Percentiles rank a stretch among this genome's conserved stretches.
phyloP scores from a whole-genome alignment of 2,888 invertebrate genomes.

The Rugalucina vietnamica region DNA sequence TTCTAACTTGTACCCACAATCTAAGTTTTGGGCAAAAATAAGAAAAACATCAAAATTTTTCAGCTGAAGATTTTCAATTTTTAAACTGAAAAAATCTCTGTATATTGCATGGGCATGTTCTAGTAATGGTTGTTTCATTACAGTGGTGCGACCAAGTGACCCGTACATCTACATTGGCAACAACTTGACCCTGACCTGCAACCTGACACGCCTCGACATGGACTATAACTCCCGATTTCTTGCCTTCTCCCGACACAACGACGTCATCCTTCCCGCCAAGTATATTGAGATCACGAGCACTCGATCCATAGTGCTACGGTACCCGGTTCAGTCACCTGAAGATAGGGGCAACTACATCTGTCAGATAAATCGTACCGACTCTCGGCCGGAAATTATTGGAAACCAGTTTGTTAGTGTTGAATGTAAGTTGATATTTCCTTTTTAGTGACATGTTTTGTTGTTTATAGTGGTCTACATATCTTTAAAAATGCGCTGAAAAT shows the following conservation, averaged over 20 bases:
- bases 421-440: conserved; percentile 64
- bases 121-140: no score
- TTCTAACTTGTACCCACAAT: no score
- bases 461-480: background rate
- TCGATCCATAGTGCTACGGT: conserved; percentile 68
- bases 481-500: background rate
- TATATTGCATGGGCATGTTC: no score
- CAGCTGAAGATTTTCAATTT: no score
- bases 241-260: conserved; percentile 67
- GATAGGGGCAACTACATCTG: conserved; percentile 73
- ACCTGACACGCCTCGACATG: conserved; percentile 66
- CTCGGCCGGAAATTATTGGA: conserved; percentile 57
- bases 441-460: background rate
- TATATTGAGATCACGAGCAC: conserved; percentile 66
- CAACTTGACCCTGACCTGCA: conserved; percentile 70
- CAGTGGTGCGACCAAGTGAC: conserved; percentile 70
- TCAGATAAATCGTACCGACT: conserved; percentile 61
- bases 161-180: conserved; percentile 72
- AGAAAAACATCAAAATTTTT: no score
- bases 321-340: conserved; percentile 55
- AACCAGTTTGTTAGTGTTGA: conserved; percentile 70
- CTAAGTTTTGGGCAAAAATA: no score
- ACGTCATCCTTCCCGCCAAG: conserved; percentile 57
- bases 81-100: no score
- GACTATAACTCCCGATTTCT: conserved; percentile 68